phyloP scores from a whole-genome alignment of 1,140 invertebrate genomes.

The Lethrus apterus region DNA sequence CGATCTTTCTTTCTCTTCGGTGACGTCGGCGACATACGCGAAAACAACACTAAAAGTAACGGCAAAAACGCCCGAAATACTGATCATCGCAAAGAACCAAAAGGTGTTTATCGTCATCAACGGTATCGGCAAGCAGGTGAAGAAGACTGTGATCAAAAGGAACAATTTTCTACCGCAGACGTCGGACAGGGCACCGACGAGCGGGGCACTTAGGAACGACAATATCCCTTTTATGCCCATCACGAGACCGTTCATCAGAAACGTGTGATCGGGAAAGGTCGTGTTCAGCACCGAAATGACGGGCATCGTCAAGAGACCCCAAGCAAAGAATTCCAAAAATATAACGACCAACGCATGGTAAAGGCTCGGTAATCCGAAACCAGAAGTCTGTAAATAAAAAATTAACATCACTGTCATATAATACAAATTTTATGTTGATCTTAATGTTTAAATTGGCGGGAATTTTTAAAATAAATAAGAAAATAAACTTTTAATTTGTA shows the following conservation, averaged over 20 bases:
- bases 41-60: conserved; percentile 99
- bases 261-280: conserved; percentile 98
- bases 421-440: no score
- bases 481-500: no score
- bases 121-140: conserved; percentile 98
- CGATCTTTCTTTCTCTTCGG: conserved; percentile 91
- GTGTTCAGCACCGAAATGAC: conserved; percentile 95
- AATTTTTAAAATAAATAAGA: no score
- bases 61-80: conserved; percentile 96
- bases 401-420: no score
- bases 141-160: conserved; percentile 96
- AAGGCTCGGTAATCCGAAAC: conserved; percentile 87
- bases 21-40: conserved; percentile 99
- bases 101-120: conserved; percentile 98
- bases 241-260: conserved; percentile 99
- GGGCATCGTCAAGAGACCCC: conserved; percentile 96
- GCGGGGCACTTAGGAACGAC: conserved; percentile 92
- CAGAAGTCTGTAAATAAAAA: conserved; percentile 72
- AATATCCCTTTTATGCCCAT: conserved; percentile 92
- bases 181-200: conserved; percentile 95
- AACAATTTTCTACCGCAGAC: conserved; percentile 96
- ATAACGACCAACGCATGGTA: conserved; percentile 98
- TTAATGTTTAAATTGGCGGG: no score
- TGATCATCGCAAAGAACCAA: conserved; percentile 99
- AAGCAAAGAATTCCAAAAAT: conserved; percentile 99